Conservation (phyloP, 1,140 invertebrate genomes). For the Ptiloglossa arizonensis region DNA sequence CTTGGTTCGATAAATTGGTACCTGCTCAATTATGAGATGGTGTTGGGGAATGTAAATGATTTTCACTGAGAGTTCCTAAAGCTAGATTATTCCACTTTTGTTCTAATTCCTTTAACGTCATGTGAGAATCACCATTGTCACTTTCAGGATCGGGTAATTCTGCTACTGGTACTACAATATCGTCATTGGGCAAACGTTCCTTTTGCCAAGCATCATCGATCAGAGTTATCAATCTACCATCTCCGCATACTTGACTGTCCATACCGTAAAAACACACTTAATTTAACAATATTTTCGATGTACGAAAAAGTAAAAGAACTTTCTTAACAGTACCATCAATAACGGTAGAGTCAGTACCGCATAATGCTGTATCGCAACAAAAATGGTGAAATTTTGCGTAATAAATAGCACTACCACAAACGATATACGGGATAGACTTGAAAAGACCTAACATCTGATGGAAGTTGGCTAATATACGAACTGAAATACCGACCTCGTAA, state of each 20-base stretch:
- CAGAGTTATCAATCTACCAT: slow-evolving; percentile 92
- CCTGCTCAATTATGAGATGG: slow-evolving; percentile 75
- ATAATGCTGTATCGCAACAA: too few species aligned
- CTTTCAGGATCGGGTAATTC: slow-evolving; percentile 97
- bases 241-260: slow-evolving; percentile 85
- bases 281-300: neutral
- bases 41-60: slow-evolving; percentile 78
- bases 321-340: too few species aligned
- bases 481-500: too few species aligned
- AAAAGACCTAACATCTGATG: too few species aligned
- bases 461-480: too few species aligned
- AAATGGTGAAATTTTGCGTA: too few species aligned
- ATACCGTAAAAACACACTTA: slow-evolving; percentile 68
- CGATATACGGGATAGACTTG: too few species aligned
- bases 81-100: slow-evolving; percentile 94
- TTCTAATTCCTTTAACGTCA: slow-evolving; percentile 95
- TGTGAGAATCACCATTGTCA: slow-evolving; percentile 94
- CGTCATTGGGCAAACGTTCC: slow-evolving; percentile 93
- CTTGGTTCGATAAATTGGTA: neutral
- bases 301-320: neutral
- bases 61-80: slow-evolving; percentile 84
- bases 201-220: slow-evolving; percentile 94
- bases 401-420: too few species aligned
- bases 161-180: slow-evolving; percentile 92
- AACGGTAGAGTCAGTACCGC: too few species aligned